These are phyloP conservation scores for Dryadula phaetusa DNA, from an alignment of 2,888 invertebrate species.

Conservation along the genomic window DNA sequence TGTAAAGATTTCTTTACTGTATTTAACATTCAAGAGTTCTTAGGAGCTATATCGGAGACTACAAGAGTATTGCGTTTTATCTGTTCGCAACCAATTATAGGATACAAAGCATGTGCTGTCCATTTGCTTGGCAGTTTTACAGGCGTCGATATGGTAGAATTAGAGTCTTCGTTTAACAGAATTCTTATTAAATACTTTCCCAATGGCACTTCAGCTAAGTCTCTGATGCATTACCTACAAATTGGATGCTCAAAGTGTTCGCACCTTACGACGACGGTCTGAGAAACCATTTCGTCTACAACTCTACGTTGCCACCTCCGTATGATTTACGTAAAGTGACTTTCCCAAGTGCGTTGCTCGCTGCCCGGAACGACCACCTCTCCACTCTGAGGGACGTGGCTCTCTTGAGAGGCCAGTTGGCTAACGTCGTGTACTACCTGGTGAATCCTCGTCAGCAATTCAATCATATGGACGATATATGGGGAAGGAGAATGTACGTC, in stretches of 20 bases:
- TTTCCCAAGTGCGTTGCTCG: conserved; percentile 52
- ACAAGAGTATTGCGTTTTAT: conserved; percentile 19
- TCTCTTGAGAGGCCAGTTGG: conserved; percentile 48
- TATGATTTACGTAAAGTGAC: conserved; percentile 58
- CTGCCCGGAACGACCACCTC: conserved; percentile 54
- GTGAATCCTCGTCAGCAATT: conserved; percentile 36
- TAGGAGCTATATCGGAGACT: conserved; percentile 31
- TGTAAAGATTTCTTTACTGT: conserved; percentile 33
- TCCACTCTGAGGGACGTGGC: conserved; percentile 54
- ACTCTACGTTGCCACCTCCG: conserved; percentile 50
- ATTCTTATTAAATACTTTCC: conserved; percentile 51
- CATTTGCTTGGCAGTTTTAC: conserved; percentile 24
- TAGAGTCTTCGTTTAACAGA: conserved; percentile 47
- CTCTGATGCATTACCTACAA: conserved; percentile 55
- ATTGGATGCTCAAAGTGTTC: conserved; percentile 50
- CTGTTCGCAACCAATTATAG: conserved; percentile 36
- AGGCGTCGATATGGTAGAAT: conserved; percentile 47
- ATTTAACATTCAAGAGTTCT: conserved; percentile 42
- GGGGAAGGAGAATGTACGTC: conserved; percentile 44
- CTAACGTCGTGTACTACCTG: conserved; percentile 51
- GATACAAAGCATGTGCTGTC: conserved; percentile 40
- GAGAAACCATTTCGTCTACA: conserved; percentile 53
- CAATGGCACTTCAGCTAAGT: conserved; percentile 55
- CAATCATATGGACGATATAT: conserved; percentile 50
- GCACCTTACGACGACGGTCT: conserved; percentile 56